phyloP scores from a whole-genome alignment of 2,888 invertebrate species.

The Seira musarum region DNA sequence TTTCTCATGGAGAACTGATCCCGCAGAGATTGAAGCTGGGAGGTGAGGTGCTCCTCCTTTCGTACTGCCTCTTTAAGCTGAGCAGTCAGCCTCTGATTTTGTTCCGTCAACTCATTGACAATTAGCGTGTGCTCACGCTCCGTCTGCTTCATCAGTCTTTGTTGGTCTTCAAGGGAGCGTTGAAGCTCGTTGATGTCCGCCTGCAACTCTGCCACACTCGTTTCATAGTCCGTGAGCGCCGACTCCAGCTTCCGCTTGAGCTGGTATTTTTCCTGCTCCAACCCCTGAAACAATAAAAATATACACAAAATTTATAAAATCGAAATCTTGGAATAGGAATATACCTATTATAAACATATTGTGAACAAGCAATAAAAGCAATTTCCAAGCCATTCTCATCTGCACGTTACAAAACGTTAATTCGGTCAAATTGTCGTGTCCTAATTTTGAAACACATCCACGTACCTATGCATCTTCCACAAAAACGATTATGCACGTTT shows the following conservation, averaged over 20 bases:
- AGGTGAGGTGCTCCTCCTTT: slow-evolving; percentile 84
- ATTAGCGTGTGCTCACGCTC: slow-evolving; percentile 84
- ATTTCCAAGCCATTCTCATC: no score
- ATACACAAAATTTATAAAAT: no score
- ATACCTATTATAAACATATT: no score
- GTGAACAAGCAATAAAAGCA: no score
- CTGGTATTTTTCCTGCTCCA: slow-evolving; percentile 94
- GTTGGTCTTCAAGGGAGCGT: slow-evolving; percentile 79
- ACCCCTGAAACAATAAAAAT: slow-evolving; percentile 78
- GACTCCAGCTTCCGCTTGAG: slow-evolving; percentile 88
- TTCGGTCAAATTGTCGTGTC: no score
- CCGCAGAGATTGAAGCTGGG: slow-evolving; percentile 85
- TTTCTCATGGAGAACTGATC: slow-evolving; percentile 88
- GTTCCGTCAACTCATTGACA: slow-evolving; percentile 88
- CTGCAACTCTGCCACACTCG: slow-evolving; percentile 88
- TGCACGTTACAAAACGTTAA: no score
- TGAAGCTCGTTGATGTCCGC: slow-evolving; percentile 88
- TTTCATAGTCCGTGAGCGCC: slow-evolving; percentile 90
- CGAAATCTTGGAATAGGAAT: no score
- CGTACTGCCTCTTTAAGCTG: slow-evolving; percentile 85
- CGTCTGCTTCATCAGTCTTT: slow-evolving; percentile 72
- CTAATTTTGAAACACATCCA: no score
- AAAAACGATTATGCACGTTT: no score
- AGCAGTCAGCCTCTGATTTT: slow-evolving; percentile 88
- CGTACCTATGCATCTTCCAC: no score